Conservation (phyloP, 2,797 vertebrate genomes). For the Florisuga fusca region DNA sequence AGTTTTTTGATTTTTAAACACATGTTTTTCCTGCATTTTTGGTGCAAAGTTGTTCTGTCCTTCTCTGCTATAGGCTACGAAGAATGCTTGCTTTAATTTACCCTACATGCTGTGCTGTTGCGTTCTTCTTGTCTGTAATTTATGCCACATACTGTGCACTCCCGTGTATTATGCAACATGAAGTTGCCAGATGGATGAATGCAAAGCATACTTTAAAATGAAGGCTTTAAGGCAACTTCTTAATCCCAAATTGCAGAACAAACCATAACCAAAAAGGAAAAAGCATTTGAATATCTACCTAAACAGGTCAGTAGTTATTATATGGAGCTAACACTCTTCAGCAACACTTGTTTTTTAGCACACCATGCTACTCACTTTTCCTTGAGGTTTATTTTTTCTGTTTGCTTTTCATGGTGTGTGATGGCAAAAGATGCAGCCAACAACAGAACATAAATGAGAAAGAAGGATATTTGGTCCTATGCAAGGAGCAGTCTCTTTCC, state of each 20-base stretch:
- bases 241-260: conserved; percentile 34
- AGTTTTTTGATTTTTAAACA: conserved; percentile 14
- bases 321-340: conserved; percentile 9
- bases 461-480: neutral
- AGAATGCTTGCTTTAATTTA: conserved; percentile 67
- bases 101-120: conserved; percentile 58
- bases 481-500: neutral
- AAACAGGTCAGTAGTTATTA: neutral
- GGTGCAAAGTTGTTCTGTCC: conserved; percentile 55
- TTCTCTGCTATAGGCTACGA: conserved; percentile 52
- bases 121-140: conserved; percentile 72
- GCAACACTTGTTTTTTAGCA: conserved; percentile 17
- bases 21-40: conserved; percentile 50
- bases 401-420: neutral
- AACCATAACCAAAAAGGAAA: conserved; percentile 39
- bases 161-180: conserved; percentile 66
- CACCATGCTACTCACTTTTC: neutral
- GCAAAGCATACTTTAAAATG: conserved; percentile 43
- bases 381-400: neutral
- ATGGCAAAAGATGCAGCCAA: neutral
- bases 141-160: conserved; percentile 67
- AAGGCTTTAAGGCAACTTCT: conserved; percentile 58
- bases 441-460: neutral
- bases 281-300: conserved; percentile 23
- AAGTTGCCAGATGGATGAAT: conserved; percentile 71